Evolutionary conservation across 2,888 invertebrate species (phyloP), one percentile per base, ranked within the genome.

Genomic region (Sinotaia quadrata): DNA sequence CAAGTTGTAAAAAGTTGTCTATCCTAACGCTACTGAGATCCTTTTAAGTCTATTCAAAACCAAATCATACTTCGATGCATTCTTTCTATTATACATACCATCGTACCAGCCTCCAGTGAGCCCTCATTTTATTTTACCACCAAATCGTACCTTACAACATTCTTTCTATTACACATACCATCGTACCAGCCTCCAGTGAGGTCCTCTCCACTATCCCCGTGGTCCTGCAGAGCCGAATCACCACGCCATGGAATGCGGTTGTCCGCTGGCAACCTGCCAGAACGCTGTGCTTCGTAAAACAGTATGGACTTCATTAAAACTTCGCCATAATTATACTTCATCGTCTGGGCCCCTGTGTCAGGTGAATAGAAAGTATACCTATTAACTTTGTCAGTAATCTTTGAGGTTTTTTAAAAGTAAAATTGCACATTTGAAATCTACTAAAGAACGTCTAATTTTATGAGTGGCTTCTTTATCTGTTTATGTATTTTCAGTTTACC

Each of bases 151-250:
- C 31, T 8, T 27, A 29, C 29, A 18, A 27, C 27, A n/a, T 47
- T 24, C 15, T 27, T 7, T 24, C 44, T 1, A 2, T 4, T 8
- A 57, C 33, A 78, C 80, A 58, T 72, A 85, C 86, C 85, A 65
- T 86, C 85, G 72, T 83, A 86, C 82, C 84, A 86, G 7, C 86
- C 86, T 4, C 86, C 86, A 5, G 84, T 84, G 24, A 86, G 77
- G 71, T 85, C 85, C 66, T 82, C 81, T 4, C 84, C 84, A 15
- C 78, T 80, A 47, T 76, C 73, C 10, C 83, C 81, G n/a, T 73
- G 77, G 65, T 86, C 86, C 7, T 68, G 71, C 10, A 85, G 73
- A 7, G 81, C 84, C 1, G 87, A 86, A 71, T 85, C 83, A 8
- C 80, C 79, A 31, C 86, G 74, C 84, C 85, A 87, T 3, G 80